A percentile compares a stretch with the other conserved stretches of the same genome.
Conservation (phyloP, 2,888 invertebrate genomes). For the Aphidius colemani region DNA sequence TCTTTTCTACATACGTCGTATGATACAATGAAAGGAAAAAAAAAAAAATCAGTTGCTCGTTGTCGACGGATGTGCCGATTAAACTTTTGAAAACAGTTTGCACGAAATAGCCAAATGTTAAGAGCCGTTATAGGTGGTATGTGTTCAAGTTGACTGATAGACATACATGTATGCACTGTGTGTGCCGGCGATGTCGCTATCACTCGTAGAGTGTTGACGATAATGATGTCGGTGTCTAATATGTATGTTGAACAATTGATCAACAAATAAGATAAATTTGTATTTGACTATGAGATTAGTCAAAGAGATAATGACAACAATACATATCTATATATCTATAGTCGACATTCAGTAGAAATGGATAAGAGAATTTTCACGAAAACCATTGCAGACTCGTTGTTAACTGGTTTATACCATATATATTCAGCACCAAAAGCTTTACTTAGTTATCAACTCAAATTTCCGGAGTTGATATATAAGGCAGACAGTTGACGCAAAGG, state of each 20-base stretch:
- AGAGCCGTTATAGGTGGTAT: conserved; percentile 23
- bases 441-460: conserved; percentile 51
- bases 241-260: background rate
- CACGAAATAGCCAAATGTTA: conserved; percentile 51
- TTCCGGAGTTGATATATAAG: conserved; percentile 41
- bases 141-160: background rate
- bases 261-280: background rate
- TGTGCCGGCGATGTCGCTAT: conserved; percentile 20
- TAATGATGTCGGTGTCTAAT: background rate
- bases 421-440: conserved; percentile 4
- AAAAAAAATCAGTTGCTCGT: conserved; percentile 8
- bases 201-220: conserved; percentile 20
- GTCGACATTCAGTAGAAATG: background rate
- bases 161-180: conserved; percentile 5
- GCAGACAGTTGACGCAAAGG: conserved; percentile 15
- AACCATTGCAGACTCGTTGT: conserved; percentile 4
- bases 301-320: too few relatives aligned
- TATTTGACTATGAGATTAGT: too few relatives aligned
- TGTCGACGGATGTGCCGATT: conserved; percentile 52
- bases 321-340: conserved; percentile 10
- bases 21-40: background rate
- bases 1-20: conserved; percentile 19
- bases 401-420: conserved; percentile 3
- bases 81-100: conserved; percentile 59
- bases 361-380: conserved; percentile 3